Percentiles rank a stretch among this genome's conserved stretches.
These are phyloP conservation scores for Temnothorax curvispinosus DNA, from an alignment of 1,140 invertebrate species.

Conservation along the genomic window DNA sequence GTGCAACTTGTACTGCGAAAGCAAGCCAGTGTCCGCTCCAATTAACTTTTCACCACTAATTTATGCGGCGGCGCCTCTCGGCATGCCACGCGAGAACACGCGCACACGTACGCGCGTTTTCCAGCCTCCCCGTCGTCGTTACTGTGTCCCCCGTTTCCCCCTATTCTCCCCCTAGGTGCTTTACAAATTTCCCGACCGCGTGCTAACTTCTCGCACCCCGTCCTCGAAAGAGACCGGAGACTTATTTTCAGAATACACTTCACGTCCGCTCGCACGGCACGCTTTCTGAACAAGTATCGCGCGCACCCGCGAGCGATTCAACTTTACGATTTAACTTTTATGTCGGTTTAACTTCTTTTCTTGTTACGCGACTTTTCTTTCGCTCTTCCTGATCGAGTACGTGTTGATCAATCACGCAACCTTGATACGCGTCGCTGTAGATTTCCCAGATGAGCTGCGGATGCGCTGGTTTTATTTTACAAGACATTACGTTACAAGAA, in stretches of 20 bases:
- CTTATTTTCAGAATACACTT: slow-evolving; percentile 66
- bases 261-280: slow-evolving; percentile 42
- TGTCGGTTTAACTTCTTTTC: slow-evolving; percentile 15
- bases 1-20: slow-evolving; percentile 78
- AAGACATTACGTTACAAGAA: neutral
- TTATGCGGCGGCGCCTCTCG: slow-evolving; percentile 76
- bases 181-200: slow-evolving; percentile 64
- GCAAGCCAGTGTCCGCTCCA: slow-evolving; percentile 80
- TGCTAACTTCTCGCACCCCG: slow-evolving; percentile 37
- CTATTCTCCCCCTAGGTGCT: neutral
- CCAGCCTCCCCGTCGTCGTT: slow-evolving; percentile 15
- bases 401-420: slow-evolving; percentile 14
- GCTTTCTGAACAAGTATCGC: slow-evolving; percentile 7
- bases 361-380: neutral
- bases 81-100: slow-evolving; percentile 52
- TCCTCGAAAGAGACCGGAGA: slow-evolving; percentile 13
- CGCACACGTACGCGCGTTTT: slow-evolving; percentile 53
- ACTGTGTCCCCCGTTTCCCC: neutral
- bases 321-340: slow-evolving; percentile 40
- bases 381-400: neutral
- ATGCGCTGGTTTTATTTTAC: neutral
- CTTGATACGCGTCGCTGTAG: neutral
- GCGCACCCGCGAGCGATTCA: slow-evolving; percentile 17
- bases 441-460: neutral
- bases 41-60: slow-evolving; percentile 83